These are phyloP conservation scores for Callipepla californica DNA, from an alignment of 2,113 vertebrate species.

Conservation along the genomic window DNA sequence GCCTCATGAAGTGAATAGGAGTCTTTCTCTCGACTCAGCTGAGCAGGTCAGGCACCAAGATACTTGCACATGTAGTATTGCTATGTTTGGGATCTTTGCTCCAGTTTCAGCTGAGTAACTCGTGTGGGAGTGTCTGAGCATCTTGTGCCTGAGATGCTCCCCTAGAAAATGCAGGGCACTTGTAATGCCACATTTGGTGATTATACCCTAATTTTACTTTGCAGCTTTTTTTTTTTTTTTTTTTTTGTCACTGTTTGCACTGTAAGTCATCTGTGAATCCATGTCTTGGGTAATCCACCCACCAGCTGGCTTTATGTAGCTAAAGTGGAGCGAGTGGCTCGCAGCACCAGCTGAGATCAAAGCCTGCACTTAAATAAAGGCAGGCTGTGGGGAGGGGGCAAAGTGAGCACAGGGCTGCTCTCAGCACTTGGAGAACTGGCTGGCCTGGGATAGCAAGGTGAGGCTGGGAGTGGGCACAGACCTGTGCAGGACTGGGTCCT, in stretches of 20 bases:
- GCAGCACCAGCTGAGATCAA: neutral
- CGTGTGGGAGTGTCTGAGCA: neutral
- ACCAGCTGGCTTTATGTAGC: neutral
- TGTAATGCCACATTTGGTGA: constrained; percentile 1
- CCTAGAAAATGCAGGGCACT: constrained; percentile 37
- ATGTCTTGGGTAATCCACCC: neutral
- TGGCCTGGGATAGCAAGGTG: neutral
- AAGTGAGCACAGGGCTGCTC: neutral
- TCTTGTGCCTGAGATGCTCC: constrained; percentile 7
- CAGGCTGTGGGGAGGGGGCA: neutral
- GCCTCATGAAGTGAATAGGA: neutral
- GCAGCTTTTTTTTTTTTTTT: accelerated
- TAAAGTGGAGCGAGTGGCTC: neutral
- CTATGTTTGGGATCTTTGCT: constrained; percentile 1
- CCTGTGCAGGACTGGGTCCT: neutral
- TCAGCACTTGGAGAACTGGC: accelerated
- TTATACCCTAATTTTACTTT: neutral
- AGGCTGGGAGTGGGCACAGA: neutral
- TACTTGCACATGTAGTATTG: neutral
- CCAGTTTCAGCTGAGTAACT: constrained; percentile 19
- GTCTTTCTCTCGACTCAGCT: neutral
- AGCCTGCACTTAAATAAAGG: neutral
- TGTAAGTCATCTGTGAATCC: neutral
- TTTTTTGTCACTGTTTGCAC: neutral
- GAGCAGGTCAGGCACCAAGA: neutral